Percentiles rank a stretch among this genome's conserved stretches.
These are phyloP conservation scores for Pterobdella sp. DNA, from an alignment of 2,888 invertebrate species.

Conservation along the genomic window DNA sequence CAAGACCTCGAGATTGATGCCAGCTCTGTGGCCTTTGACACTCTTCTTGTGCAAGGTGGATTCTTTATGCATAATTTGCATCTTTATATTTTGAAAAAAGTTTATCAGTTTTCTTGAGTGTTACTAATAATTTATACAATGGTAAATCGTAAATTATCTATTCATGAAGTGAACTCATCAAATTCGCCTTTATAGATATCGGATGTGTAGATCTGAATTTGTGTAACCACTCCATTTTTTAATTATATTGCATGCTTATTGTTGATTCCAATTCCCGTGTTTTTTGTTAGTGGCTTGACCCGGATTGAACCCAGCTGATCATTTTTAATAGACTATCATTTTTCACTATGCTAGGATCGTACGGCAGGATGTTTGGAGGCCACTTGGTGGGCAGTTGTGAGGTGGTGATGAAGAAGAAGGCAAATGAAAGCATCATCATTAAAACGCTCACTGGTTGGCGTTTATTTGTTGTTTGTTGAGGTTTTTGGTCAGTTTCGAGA, in stretches of 20 bases:
- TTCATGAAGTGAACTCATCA: not conserved
- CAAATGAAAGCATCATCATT: conserved; percentile 19
- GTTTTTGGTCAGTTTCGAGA: not conserved
- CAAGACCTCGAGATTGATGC: conserved; percentile 23
- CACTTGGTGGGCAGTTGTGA: conserved; percentile 19
- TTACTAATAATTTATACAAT: not conserved
- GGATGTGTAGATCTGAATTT: not conserved
- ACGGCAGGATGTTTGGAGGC: conserved; percentile 23
- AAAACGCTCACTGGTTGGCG: conserved; percentile 17
- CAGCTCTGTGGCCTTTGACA: conserved; percentile 18
- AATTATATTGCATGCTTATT: too few relatives aligned
- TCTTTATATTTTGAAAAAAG: too few relatives aligned
- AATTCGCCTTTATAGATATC: not conserved
- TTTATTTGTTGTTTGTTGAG: not conserved
- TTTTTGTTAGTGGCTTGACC: too few relatives aligned
- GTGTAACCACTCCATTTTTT: not conserved
- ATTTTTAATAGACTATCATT: too few relatives aligned
- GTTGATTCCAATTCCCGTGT: too few relatives aligned
- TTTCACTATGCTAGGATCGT: not conserved
- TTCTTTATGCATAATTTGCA: too few relatives aligned
- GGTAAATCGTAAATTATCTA: not conserved
- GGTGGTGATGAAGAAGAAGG: conserved; percentile 15
- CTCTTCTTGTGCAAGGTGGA: conserved; percentile 17
- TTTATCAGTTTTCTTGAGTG: too few relatives aligned
- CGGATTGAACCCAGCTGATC: too few relatives aligned